phyloP scores from a whole-genome alignment of 2,797 vertebrate genomes.

The Phoxinus dragarum region DNA sequence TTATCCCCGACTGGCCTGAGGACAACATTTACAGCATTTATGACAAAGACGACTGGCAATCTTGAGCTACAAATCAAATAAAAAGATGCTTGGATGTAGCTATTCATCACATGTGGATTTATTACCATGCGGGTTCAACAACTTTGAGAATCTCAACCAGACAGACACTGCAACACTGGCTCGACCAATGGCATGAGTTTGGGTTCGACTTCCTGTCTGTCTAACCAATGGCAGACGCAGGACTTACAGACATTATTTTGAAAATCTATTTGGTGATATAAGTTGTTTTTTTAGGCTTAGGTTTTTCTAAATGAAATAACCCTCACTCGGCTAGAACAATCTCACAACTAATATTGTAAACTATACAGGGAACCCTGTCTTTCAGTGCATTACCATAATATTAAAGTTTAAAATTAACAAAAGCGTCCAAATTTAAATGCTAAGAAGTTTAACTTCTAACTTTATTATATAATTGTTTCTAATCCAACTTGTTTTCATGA shows the following conservation, averaged over 20 bases:
- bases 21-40: constrained; percentile 30
- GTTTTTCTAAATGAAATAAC: neutral
- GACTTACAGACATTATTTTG: neutral
- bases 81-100: neutral
- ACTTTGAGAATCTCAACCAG: neutral
- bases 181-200: neutral
- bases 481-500: neutral
- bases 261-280: neutral
- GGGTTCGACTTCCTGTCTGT: neutral
- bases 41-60: neutral
- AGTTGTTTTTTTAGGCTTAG: neutral
- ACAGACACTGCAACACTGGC: neutral
- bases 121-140: neutral
- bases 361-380: too few species aligned
- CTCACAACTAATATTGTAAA: too few species aligned
- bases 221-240: neutral
- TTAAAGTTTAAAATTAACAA: too few species aligned
- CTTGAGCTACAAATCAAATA: neutral
- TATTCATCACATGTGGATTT: neutral
- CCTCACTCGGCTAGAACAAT: too few species aligned
- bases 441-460: too few species aligned
- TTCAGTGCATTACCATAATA: too few species aligned
- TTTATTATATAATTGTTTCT: too few species aligned
- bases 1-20: constrained; percentile 88
- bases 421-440: too few species aligned